Conservation (phyloP, 2,888 invertebrate species). For the Electrophaes corylata region DNA sequence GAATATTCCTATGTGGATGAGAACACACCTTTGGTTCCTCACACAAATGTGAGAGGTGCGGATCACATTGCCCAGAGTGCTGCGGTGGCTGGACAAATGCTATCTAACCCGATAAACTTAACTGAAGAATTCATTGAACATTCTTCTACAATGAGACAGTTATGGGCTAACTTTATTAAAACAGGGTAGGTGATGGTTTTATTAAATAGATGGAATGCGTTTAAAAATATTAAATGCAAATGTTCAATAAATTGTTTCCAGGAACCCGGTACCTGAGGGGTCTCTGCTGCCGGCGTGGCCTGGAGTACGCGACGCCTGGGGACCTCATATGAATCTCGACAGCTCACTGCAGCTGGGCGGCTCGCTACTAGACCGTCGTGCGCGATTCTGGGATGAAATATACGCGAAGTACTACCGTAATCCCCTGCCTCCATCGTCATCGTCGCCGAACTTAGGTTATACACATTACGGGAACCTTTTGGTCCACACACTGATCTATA, state of each 20-base stretch:
- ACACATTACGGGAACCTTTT: not conserved
- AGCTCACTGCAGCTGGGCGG: constrained; percentile 42
- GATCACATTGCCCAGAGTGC: constrained; percentile 1
- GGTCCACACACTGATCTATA: not conserved
- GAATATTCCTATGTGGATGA: constrained; percentile 51
- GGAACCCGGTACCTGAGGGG: not conserved
- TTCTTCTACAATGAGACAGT: constrained; percentile 41
- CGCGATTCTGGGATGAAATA: constrained; percentile 52
- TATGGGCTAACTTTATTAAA: not conserved
- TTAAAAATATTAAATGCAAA: too few species aligned
- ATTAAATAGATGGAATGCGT: not conserved
- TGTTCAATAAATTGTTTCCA: not conserved
- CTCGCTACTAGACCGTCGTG: constrained; percentile 39
- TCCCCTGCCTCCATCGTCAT: constrained; percentile 45
- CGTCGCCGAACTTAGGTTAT: not conserved
- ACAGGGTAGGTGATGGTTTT: not conserved
- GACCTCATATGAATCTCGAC: constrained; percentile 54
- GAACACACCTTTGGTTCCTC: not conserved
- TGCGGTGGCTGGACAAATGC: not conserved
- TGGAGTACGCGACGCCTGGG: constrained; percentile 36
- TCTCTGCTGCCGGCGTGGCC: not conserved
- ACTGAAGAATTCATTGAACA: constrained; percentile 39
- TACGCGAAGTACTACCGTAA: constrained; percentile 50
- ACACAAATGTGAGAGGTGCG: constrained; percentile 8
- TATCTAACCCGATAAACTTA: not conserved